Evolutionary conservation across 2,113 vertebrate species (phyloP).

Genomic region (Circaetus cinerascens): DNA sequence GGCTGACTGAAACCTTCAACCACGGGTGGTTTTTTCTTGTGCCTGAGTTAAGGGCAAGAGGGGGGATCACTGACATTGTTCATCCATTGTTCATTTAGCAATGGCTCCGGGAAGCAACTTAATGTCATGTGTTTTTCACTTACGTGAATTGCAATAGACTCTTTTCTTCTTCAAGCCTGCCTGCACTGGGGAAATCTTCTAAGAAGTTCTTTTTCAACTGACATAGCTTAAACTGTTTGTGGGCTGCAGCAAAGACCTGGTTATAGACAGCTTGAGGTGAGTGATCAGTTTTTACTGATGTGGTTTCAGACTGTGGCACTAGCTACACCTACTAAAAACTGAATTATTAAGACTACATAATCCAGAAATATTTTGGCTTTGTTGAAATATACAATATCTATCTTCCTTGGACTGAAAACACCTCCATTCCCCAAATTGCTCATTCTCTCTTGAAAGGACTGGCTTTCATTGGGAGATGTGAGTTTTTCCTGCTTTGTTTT

Average conservation of each 20-base stretch:
- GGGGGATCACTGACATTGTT: not conserved
- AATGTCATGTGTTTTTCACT: constrained; percentile 16
- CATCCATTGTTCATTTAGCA: constrained; percentile 42
- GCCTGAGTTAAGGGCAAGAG: not conserved
- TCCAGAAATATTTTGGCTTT: not conserved
- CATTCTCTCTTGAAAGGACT: not conserved
- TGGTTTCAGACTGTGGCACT: not conserved
- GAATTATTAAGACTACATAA: not conserved
- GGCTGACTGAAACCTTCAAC: not conserved
- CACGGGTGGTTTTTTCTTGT: not conserved
- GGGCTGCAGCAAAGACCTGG: not conserved
- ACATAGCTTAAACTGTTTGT: not conserved
- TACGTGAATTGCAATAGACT: not conserved
- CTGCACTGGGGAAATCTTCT: not conserved
- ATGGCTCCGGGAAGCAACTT: not conserved
- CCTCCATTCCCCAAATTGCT: not conserved
- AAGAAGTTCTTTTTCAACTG: not conserved
- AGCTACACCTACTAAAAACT: not conserved
- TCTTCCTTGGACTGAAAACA: not conserved
- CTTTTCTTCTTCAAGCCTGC: not conserved
- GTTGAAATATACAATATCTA: not conserved
- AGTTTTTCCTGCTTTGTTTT: constrained; percentile 11
- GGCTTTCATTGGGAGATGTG: not conserved
- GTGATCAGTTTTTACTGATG: not conserved
- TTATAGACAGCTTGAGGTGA: not conserved